These are phyloP conservation scores for Planococcus citri DNA, from an alignment of 1,140 invertebrate genomes.

Conservation along the genomic window DNA sequence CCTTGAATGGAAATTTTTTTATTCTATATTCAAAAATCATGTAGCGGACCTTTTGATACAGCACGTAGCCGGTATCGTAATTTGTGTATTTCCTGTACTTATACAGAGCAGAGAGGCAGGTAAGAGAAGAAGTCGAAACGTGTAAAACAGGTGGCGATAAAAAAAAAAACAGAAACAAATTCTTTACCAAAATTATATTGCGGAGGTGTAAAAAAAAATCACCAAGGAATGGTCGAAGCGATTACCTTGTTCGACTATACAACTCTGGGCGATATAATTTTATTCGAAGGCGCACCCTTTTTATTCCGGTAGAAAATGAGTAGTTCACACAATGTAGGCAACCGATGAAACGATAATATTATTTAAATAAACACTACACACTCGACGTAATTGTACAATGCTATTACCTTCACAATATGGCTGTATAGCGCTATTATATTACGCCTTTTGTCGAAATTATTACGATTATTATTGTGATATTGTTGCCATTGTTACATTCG, in stretches of 20 bases:
- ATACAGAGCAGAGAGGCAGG: too few relatives aligned
- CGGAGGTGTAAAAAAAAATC: constrained; percentile 12
- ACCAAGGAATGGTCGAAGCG: neutral
- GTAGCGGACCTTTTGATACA: neutral
- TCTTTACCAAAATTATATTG: constrained; percentile 12
- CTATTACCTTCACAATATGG: constrained; percentile 16
- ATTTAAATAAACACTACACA: constrained; percentile 19
- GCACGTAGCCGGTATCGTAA: neutral
- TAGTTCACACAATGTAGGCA: constrained; percentile 14
- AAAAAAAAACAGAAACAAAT: too few relatives aligned
- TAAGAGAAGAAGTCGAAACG: too few relatives aligned
- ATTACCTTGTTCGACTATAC: neutral
- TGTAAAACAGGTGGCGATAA: too few relatives aligned
- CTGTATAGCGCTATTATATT: constrained; percentile 17
- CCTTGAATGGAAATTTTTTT: neutral
- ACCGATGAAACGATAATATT: constrained; percentile 20
- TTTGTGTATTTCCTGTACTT: too few relatives aligned
- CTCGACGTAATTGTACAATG: constrained; percentile 16
- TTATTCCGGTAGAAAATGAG: constrained; percentile 8
- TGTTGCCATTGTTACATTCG: constrained; percentile 17
- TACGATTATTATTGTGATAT: constrained; percentile 20
- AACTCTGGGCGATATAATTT: constrained; percentile 5
- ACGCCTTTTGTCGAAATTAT: constrained; percentile 16
- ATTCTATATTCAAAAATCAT: too few relatives aligned
- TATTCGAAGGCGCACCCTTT: constrained; percentile 10